Conservation (phyloP, 2,888 invertebrate species). For the Oligia fasciuncula region DNA sequence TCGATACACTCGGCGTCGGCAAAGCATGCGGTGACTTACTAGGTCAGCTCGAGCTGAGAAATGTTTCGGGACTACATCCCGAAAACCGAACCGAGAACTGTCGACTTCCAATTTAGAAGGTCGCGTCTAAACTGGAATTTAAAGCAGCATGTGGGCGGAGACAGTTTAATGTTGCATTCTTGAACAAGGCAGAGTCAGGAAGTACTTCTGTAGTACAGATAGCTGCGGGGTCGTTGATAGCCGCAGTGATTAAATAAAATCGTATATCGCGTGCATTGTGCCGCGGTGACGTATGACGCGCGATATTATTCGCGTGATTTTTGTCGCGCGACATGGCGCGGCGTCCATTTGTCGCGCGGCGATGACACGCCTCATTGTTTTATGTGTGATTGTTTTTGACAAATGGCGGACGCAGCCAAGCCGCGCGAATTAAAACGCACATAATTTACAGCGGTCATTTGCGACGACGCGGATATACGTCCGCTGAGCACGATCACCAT, state of each 20-base stretch:
- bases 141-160: slow-evolving; percentile 1
- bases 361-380: slow-evolving; percentile 81
- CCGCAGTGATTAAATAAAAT: slow-evolving; percentile 52
- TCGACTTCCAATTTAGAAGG: slow-evolving; percentile 28
- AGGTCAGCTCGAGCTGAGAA: slow-evolving; percentile 26
- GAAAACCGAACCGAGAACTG: slow-evolving; percentile 11
- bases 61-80: slow-evolving; percentile 27
- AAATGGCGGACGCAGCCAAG: slow-evolving; percentile 74
- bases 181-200: slow-evolving; percentile 10
- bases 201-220: not conserved
- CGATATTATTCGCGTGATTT: slow-evolving; percentile 62
- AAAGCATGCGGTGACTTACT: slow-evolving; percentile 46
- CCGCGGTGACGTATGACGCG: slow-evolving; percentile 54
- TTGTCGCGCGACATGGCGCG: slow-evolving; percentile 46
- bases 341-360: slow-evolving; percentile 66
- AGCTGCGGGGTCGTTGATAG: slow-evolving; percentile 10
- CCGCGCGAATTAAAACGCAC: slow-evolving; percentile 75
- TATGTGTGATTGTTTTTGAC: slow-evolving; percentile 83
- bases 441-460: slow-evolving; percentile 79
- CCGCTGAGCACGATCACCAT: slow-evolving; percentile 36
- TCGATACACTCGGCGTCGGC: slow-evolving; percentile 33
- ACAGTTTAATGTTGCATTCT: slow-evolving; percentile 29
- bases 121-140: slow-evolving; percentile 29
- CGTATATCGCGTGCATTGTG: slow-evolving; percentile 54
- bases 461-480: slow-evolving; percentile 66